phyloP scores from a whole-genome alignment of 2,888 invertebrate species.

The Chalcis sispes region DNA sequence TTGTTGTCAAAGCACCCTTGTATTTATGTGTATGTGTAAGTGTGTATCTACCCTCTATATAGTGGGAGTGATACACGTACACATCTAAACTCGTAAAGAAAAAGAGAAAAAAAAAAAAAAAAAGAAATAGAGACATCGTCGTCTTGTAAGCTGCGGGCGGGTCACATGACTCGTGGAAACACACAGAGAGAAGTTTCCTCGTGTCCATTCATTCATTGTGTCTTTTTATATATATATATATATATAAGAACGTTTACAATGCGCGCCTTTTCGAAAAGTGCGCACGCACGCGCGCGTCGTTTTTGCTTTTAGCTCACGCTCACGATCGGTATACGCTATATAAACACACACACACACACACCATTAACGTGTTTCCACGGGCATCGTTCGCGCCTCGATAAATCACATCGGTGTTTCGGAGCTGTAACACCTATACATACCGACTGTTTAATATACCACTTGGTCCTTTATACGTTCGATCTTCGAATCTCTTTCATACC shows the following conservation, averaged over 20 bases:
- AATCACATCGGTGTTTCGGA: no score
- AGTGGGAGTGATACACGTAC: constrained; percentile 60
- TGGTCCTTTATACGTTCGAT: no score
- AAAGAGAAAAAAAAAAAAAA: constrained; percentile 16
- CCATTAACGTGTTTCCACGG: no score
- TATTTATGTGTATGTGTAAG: background rate
- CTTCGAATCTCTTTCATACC: no score
- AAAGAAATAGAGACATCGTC: constrained; percentile 55
- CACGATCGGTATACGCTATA: no score
- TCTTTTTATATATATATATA: background rate
- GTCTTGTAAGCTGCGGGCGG: constrained; percentile 59
- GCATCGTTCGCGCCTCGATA: no score
- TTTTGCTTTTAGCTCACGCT: no score
- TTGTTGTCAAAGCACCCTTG: constrained; percentile 16
- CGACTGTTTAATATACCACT: no score
- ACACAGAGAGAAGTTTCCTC: background rate
- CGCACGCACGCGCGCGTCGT: background rate
- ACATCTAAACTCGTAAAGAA: no score
- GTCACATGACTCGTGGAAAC: constrained; percentile 66
- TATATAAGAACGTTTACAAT: background rate
- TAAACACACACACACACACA: no score
- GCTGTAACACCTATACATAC: no score
- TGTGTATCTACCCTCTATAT: constrained; percentile 6
- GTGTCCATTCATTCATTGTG: background rate
- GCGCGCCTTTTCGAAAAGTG: background rate